Conservation (phyloP, 2,113 vertebrate genomes). For the Pandion haliaetus region DNA sequence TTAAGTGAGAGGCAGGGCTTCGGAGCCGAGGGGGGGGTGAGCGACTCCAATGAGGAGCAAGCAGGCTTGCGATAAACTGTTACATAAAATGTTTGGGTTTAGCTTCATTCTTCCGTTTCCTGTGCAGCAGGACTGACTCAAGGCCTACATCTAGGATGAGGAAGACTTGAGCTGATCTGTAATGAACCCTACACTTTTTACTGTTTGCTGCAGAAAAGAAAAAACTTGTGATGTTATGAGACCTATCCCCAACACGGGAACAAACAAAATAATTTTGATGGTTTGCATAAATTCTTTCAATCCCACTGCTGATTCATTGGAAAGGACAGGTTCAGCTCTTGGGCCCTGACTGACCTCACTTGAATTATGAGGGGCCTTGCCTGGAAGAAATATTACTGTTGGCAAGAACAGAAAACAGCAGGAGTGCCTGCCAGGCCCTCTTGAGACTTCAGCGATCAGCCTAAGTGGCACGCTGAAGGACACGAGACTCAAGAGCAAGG, state of each 20-base stretch:
- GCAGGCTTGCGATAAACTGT: not conserved
- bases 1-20: not conserved
- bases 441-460: constrained; percentile 33
- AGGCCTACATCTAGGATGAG: not conserved
- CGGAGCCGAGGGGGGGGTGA: not conserved
- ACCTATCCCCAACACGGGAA: not conserved
- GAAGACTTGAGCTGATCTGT: not conserved
- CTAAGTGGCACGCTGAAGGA: constrained; percentile 39
- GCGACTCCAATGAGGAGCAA: not conserved
- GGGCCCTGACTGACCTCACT: constrained; percentile 19
- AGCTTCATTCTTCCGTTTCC: not conserved
- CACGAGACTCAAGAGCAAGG: not conserved
- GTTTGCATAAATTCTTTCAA: constrained; percentile 8
- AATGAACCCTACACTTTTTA: not conserved
- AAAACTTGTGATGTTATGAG: fast-evolving
- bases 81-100: not conserved
- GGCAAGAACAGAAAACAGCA: constrained; percentile 38
- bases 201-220: not conserved
- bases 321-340: constrained; percentile 27
- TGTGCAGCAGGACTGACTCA: not conserved
- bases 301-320: not conserved
- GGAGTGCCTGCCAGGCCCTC: constrained; percentile 40
- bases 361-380: constrained; percentile 39
- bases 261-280: not conserved
- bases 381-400: constrained; percentile 48